These are phyloP conservation scores for Orycteropus afer DNA, from an alignment of 2,113 vertebrate genomes.

Conservation along the genomic window DNA sequence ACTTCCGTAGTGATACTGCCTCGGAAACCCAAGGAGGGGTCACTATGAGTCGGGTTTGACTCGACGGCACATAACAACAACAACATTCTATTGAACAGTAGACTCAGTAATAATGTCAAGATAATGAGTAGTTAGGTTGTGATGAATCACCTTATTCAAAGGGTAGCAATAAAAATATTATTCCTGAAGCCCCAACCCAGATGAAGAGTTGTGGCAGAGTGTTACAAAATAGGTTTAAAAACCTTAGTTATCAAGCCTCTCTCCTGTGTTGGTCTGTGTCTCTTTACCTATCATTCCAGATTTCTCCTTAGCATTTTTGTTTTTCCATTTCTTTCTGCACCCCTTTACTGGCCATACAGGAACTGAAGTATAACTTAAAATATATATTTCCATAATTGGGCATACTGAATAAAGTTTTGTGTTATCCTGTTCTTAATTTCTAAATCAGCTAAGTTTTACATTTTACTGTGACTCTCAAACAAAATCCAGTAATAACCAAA, in stretches of 20 bases:
- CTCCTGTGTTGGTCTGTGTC: not conserved
- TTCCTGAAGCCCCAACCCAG: not conserved
- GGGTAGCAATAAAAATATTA: not conserved
- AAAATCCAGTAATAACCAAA: not conserved
- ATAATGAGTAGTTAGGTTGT: not conserved
- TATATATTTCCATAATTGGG: not conserved
- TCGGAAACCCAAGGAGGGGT: too few species aligned
- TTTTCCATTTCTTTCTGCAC: not conserved
- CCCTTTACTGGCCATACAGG: not conserved
- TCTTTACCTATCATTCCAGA: not conserved
- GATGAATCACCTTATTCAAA: not conserved
- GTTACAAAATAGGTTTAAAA: not conserved
- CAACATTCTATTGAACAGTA: not conserved
- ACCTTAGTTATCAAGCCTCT: not conserved
- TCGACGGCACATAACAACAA: too few species aligned
- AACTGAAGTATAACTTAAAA: constrained; percentile 41
- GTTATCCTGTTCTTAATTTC: constrained; percentile 40
- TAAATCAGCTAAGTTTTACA: not conserved
- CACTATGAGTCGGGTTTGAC: too few species aligned
- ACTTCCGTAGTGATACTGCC: too few species aligned
- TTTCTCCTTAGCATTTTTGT: not conserved
- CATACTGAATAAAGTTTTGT: constrained; percentile 16
- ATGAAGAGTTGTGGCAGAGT: not conserved
- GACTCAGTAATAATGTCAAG: not conserved
- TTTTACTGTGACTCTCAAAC: constrained; percentile 19